Conservation (phyloP, 2,888 invertebrate species). For the Glyphotaelius pellucidus region DNA sequence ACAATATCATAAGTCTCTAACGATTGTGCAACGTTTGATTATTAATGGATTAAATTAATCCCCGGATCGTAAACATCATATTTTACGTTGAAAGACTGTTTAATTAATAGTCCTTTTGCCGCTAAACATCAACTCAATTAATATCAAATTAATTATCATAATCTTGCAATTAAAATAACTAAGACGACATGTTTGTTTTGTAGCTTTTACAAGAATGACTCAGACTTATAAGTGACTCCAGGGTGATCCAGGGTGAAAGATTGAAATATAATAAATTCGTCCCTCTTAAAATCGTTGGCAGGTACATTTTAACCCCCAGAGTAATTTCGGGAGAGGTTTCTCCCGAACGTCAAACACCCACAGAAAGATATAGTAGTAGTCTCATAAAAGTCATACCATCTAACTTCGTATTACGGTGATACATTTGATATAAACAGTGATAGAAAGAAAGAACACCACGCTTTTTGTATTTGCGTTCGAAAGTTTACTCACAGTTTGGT, state of each 20-base stretch:
- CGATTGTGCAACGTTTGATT: neutral
- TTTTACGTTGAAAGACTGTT: neutral
- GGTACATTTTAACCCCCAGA: too few relatives aligned
- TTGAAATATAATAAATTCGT: too few relatives aligned
- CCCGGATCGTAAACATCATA: slow-evolving; percentile 20
- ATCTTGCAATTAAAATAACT: slow-evolving; percentile 21
- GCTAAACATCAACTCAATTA: slow-evolving; percentile 29
- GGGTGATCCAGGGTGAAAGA: slow-evolving; percentile 17
- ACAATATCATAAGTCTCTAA: neutral
- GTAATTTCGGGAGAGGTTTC: too few relatives aligned
- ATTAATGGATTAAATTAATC: neutral
- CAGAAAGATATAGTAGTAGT: too few relatives aligned
- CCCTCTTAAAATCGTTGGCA: too few relatives aligned
- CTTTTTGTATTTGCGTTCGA: too few relatives aligned
- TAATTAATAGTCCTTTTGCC: slow-evolving; percentile 16
- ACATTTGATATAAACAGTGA: too few relatives aligned
- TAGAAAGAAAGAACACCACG: too few relatives aligned
- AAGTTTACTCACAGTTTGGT: too few relatives aligned
- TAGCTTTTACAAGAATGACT: neutral
- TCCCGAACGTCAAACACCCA: too few relatives aligned
- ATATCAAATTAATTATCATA: slow-evolving; percentile 41
- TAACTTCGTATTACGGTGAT: too few relatives aligned
- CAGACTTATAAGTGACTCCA: slow-evolving; percentile 34
- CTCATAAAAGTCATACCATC: too few relatives aligned
- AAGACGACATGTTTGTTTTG: neutral